Percentiles rank a stretch among this genome's conserved stretches.
phyloP scores from a whole-genome alignment of 2,888 invertebrate genomes.

The Polyommatus iphigenia region DNA sequence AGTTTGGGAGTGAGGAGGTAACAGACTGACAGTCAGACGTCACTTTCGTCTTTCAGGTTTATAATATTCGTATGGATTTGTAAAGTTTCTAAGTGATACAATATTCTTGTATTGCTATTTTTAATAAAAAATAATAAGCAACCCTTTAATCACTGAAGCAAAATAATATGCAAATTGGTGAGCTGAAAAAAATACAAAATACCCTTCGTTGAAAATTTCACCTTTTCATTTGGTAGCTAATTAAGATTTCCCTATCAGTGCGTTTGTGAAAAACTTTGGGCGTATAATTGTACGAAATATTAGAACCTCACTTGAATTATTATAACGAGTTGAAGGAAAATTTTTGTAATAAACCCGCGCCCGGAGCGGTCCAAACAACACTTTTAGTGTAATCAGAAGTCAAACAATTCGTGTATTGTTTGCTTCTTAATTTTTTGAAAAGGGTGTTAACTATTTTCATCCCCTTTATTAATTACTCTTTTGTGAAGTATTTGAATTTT shows the following conservation, averaged over 20 bases:
- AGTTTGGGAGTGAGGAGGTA: too few species aligned
- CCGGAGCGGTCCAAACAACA: neutral
- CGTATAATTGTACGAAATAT: slow-evolving; percentile 30
- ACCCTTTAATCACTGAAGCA: slow-evolving; percentile 46
- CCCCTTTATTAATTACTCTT: neutral
- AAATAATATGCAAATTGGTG: slow-evolving; percentile 59
- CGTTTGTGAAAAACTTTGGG: slow-evolving; percentile 27
- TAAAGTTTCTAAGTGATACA: slow-evolving; percentile 33
- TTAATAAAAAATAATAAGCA: neutral
- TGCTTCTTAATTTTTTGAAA: slow-evolving; percentile 1
- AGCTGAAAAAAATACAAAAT: slow-evolving; percentile 55
- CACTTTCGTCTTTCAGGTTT: too few species aligned
- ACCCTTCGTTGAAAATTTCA: slow-evolving; percentile 46
- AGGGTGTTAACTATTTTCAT: slow-evolving; percentile 6
- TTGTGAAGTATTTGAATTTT: neutral
- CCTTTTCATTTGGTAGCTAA: slow-evolving; percentile 64
- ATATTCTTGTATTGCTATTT: too few species aligned
- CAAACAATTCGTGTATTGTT: slow-evolving; percentile 26
- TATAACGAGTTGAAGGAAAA: slow-evolving; percentile 12
- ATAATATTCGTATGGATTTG: neutral
- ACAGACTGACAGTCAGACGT: too few species aligned
- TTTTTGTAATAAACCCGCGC: slow-evolving; percentile 25
- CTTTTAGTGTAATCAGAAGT: slow-evolving; percentile 19
- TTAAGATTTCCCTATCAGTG: slow-evolving; percentile 57
- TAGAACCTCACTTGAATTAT: slow-evolving; percentile 27